A percentile compares a stretch with the other conserved stretches of the same genome.
Evolutionary conservation across 2,888 invertebrate genomes (phyloP).

Genomic region (Penaeus monodon): DNA sequence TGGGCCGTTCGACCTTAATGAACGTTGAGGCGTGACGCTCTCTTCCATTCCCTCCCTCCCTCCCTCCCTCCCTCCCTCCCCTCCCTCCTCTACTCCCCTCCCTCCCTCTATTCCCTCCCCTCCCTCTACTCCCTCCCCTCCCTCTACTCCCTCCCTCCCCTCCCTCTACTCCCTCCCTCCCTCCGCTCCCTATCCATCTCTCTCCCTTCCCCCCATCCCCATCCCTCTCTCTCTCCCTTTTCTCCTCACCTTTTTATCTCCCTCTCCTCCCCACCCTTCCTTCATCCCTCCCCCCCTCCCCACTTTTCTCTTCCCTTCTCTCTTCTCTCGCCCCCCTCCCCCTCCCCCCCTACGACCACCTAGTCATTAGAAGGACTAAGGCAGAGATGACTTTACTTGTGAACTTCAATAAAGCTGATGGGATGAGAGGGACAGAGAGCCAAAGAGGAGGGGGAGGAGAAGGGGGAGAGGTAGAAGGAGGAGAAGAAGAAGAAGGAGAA

Average conservation of each 20-base stretch:
- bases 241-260: too few relatives aligned
- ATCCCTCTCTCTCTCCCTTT: not conserved
- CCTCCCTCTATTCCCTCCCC: not conserved
- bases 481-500: not conserved
- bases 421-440: not conserved
- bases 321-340: not conserved
- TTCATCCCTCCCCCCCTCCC: not conserved
- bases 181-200: not conserved
- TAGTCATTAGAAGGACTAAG: not conserved
- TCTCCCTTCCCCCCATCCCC: not conserved
- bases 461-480: conserved; percentile 4
- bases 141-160: not conserved
- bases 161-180: not conserved
- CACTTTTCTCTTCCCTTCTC: not conserved
- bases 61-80: not conserved
- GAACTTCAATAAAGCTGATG: not conserved
- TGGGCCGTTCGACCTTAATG: too few relatives aligned
- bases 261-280: too few relatives aligned
- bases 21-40: too few relatives aligned
- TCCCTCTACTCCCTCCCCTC: not conserved
- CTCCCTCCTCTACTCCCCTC: not conserved
- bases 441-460: not conserved
- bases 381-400: not conserved
- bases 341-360: not conserved
- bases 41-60: not conserved